phyloP scores from a whole-genome alignment of 2,888 invertebrate genomes.

The Meganola albula region DNA sequence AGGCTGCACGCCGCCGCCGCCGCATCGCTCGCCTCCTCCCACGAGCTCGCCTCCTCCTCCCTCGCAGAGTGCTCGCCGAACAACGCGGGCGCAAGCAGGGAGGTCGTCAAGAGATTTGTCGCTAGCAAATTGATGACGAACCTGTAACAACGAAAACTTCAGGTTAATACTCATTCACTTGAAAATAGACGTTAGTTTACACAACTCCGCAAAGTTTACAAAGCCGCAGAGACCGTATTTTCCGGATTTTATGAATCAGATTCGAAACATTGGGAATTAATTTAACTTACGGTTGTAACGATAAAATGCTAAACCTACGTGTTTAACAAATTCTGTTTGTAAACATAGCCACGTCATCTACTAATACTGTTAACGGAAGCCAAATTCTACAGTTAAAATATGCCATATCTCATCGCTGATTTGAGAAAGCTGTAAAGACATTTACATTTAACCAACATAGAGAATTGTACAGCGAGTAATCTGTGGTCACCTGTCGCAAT shows the following conservation, averaged over 20 bases:
- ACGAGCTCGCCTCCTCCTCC: constrained; percentile 78
- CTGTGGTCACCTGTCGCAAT: constrained; percentile 28
- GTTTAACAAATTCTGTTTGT: constrained; percentile 27
- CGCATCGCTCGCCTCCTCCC: constrained; percentile 75
- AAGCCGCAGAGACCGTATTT: constrained; percentile 25
- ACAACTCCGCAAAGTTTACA: constrained; percentile 14
- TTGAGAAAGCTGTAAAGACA: too few species aligned
- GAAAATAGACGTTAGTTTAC: constrained; percentile 9
- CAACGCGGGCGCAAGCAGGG: constrained; percentile 68
- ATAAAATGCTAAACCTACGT: constrained; percentile 19
- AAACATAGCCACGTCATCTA: constrained; percentile 28
- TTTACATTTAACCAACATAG: too few species aligned
- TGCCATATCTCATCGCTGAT: too few species aligned
- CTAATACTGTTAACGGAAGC: constrained; percentile 3
- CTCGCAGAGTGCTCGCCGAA: constrained; percentile 80
- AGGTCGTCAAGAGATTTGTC: constrained; percentile 68
- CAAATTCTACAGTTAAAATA: too few species aligned
- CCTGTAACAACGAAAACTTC: constrained; percentile 71
- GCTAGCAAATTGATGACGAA: constrained; percentile 80
- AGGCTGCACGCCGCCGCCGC: constrained; percentile 58
- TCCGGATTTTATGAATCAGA: constrained; percentile 15
- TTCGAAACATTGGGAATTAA: constrained; percentile 16
- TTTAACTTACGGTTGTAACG: constrained; percentile 19
- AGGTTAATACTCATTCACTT: too few species aligned
- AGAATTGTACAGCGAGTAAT: too few species aligned